A percentile compares a stretch with the other conserved stretches of the same genome.
These are phyloP conservation scores for Heteromurus nitidus DNA, from an alignment of 2,888 invertebrate species.

Conservation along the genomic window DNA sequence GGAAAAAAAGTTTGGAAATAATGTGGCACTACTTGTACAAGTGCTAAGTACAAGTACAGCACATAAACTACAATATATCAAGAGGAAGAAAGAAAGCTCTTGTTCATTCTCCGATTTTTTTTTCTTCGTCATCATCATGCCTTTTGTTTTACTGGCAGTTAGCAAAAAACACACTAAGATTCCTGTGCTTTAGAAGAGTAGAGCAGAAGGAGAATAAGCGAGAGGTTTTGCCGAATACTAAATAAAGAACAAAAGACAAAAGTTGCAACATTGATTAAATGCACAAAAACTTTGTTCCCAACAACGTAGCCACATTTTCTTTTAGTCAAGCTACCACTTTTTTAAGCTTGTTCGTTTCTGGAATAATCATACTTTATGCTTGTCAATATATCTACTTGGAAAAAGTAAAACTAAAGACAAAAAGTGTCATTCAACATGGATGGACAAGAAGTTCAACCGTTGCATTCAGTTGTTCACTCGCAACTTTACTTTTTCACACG, in stretches of 20 bases:
- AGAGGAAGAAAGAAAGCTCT: slow-evolving; percentile 28
- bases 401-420: too few relatives aligned
- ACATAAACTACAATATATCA: too few relatives aligned
- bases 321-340: neutral
- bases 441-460: slow-evolving; percentile 21
- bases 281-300: neutral
- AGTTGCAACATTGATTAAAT: neutral
- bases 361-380: too few relatives aligned
- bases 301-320: too few relatives aligned
- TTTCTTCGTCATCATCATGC: slow-evolving; percentile 13
- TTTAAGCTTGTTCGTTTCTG: too few relatives aligned
- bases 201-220: neutral
- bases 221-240: slow-evolving; percentile 10
- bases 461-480: slow-evolving; percentile 22
- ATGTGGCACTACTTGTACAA: too few relatives aligned
- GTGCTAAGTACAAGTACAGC: too few relatives aligned
- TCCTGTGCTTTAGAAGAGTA: neutral
- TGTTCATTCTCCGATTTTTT: slow-evolving; percentile 31
- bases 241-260: neutral
- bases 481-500: too few relatives aligned
- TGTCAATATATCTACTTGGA: too few relatives aligned
- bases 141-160: neutral
- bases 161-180: neutral
- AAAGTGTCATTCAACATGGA: slow-evolving; percentile 43
- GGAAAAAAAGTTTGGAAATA: too few relatives aligned